These are phyloP conservation scores for Scaptomyza graminum DNA, from an alignment of 1,140 invertebrate genomes.

Conservation along the genomic window DNA sequence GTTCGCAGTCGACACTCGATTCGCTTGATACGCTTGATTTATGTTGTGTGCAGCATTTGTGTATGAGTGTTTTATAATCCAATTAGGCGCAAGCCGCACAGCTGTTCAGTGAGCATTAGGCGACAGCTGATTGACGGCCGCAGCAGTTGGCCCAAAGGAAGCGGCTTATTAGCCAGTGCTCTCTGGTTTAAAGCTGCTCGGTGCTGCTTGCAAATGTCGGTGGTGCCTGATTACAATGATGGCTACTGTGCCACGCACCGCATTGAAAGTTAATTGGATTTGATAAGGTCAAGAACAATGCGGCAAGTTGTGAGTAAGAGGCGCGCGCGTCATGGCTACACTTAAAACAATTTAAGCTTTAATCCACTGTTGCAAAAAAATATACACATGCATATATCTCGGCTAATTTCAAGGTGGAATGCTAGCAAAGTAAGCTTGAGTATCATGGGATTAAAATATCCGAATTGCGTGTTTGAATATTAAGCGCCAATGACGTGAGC, in stretches of 20 bases:
- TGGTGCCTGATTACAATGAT: neutral
- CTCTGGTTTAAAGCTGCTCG: neutral
- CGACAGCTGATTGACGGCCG: conserved; percentile 78
- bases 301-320: conserved; percentile 16
- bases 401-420: conserved; percentile 22
- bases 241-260: conserved; percentile 74
- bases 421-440: neutral
- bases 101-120: conserved; percentile 53
- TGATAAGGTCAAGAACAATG: conserved; percentile 77
- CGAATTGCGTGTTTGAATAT: conserved; percentile 1
- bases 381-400: neutral
- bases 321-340: conserved; percentile 38
- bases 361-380: conserved; percentile 29
- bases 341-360: conserved; percentile 21
- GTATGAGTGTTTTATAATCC: conserved; percentile 74
- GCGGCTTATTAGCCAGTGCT: conserved; percentile 67
- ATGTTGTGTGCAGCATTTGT: neutral
- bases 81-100: conserved; percentile 55
- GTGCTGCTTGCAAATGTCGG: neutral
- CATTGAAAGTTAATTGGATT: conserved; percentile 72
- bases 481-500: neutral
- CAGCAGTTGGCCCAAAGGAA: conserved; percentile 56
- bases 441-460: conserved; percentile 18
- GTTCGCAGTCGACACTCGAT: conserved; percentile 34
- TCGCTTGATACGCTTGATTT: conserved; percentile 50